These are phyloP conservation scores for Anodontia alba DNA, from an alignment of 2,888 invertebrate genomes.

Conservation along the genomic window DNA sequence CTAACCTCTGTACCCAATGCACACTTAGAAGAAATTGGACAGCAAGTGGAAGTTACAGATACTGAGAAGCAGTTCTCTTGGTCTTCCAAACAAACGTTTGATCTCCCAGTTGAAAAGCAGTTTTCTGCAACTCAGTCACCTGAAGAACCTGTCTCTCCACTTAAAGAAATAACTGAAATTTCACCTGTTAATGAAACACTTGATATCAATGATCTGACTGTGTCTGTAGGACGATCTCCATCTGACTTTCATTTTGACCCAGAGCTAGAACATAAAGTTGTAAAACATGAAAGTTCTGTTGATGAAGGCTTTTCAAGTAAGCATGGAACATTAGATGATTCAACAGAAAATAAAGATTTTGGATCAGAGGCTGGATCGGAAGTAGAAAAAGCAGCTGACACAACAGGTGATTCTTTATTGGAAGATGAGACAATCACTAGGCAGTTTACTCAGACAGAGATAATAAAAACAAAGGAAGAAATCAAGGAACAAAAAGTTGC, in stretches of 20 bases:
- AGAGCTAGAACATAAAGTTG: slow-evolving; percentile 11
- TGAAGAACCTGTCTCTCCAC: slow-evolving; percentile 66
- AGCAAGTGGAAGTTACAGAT: slow-evolving; percentile 83
- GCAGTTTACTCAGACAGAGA: slow-evolving; percentile 48
- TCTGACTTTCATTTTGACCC: slow-evolving; percentile 71
- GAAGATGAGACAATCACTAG: slow-evolving; percentile 50
- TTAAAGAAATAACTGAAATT: slow-evolving; percentile 61
- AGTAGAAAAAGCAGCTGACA: slow-evolving; percentile 10
- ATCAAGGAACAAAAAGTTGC: slow-evolving; percentile 42
- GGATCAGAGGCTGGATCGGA: slow-evolving; percentile 23
- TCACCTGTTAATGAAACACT: slow-evolving; percentile 74
- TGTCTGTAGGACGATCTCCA: slow-evolving; percentile 81
- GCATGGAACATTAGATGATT: slow-evolving; percentile 19
- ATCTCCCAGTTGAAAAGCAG: slow-evolving; percentile 65
- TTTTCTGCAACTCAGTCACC: slow-evolving; percentile 74
- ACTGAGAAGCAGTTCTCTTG: slow-evolving; percentile 82
- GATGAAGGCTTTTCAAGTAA: slow-evolving; percentile 15
- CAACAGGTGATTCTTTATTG: slow-evolving; percentile 39
- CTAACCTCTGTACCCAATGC: slow-evolving; percentile 64
- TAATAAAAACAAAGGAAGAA: slow-evolving; percentile 44
- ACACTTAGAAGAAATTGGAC: slow-evolving; percentile 74
- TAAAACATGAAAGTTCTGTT: background rate
- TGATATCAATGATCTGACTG: slow-evolving; percentile 64
- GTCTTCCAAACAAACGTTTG: slow-evolving; percentile 69
- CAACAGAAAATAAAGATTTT: slow-evolving; percentile 14